Conservation (phyloP, 2,888 invertebrate species). For the Rhingia campestris region DNA sequence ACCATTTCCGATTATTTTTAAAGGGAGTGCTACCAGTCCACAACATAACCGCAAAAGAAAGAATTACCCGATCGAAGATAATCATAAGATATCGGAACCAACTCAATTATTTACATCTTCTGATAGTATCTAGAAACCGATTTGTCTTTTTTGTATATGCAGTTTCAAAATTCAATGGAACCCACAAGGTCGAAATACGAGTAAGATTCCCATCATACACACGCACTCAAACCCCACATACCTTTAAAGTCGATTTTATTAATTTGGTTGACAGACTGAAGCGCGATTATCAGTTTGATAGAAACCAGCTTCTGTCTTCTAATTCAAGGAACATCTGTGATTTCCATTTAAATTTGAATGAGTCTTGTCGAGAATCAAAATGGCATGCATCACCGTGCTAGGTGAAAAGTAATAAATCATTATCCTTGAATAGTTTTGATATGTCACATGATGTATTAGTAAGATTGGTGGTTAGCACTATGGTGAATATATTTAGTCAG, state of each 20-base stretch:
- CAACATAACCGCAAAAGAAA: not conserved
- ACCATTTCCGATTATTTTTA: conserved; percentile 4
- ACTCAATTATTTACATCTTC: conserved; percentile 42
- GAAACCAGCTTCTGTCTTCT: conserved; percentile 77
- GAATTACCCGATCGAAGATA: conserved; percentile 32
- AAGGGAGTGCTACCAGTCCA: conserved; percentile 5
- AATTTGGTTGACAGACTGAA: conserved; percentile 79
- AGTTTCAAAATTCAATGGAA: conserved; percentile 13
- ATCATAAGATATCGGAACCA: conserved; percentile 38
- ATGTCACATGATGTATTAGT: conserved; percentile 2
- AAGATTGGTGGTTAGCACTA: not conserved
- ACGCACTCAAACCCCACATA: conserved; percentile 5
- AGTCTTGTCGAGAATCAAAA: conserved; percentile 9
- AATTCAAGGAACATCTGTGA: conserved; percentile 14
- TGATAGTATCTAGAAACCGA: conserved; percentile 3
- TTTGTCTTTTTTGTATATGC: conserved; percentile 42
- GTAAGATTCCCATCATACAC: conserved; percentile 1
- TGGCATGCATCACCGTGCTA: not conserved
- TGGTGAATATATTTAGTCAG: too few relatives aligned
- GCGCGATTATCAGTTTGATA: conserved; percentile 79
- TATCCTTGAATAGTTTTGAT: not conserved
- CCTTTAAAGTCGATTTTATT: conserved; percentile 50
- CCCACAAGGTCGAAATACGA: conserved; percentile 4
- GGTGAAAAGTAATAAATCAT: conserved; percentile 14
- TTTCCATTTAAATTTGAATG: conserved; percentile 19